Evolutionary conservation across 2,113 vertebrate species (phyloP), one percentile per base, ranked within the genome.

Genomic region (Osmerus eperlanus): DNA sequence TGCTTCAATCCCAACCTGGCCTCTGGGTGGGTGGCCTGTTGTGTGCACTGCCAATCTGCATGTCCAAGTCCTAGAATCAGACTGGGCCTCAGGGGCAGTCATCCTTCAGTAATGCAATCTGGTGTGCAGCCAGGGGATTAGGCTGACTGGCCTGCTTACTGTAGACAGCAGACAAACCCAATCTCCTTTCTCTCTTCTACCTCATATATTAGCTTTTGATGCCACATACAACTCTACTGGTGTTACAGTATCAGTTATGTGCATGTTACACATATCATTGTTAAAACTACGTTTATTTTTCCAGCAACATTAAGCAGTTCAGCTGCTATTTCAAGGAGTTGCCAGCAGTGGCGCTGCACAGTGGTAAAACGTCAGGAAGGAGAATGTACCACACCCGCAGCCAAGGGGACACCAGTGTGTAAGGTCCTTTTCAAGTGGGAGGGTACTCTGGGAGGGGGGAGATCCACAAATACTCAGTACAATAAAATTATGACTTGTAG

Each of bases 261-360:
- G 15, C 11, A 12, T 12, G 12, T 14, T 11, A n/a, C 14, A 8
- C 29, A n/a, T 2, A 41, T 15, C 16, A 18, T 15, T 14, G 32
- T 65, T 28, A 21, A 66, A 73, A 68, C 47, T 18, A 0, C 52
- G 2, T 72, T 79, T 76, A 1, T 61, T 71, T 72, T 72, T 54
- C 70, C 89, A 99, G 97, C 85, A 99, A 99, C 89, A 97, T 99
- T 81, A 91, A 96, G 67, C 94, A 97, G 92, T 99, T 99, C 86
- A 98, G 96, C 93, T 95, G 96, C 90, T 99, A 97, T 89, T 99
- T 99, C 91, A 99, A 98, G 88, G 96, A 97, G 75, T 55, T 99
- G 87, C 97, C 97, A 1, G 96, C 96, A 0, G 96, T 98, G 83
- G 95, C 97, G 78, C 89, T 99, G 68, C 93, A 96, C 83, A 99